Conservation (phyloP, 2,888 invertebrate species). For the Latrodectus elegans region DNA sequence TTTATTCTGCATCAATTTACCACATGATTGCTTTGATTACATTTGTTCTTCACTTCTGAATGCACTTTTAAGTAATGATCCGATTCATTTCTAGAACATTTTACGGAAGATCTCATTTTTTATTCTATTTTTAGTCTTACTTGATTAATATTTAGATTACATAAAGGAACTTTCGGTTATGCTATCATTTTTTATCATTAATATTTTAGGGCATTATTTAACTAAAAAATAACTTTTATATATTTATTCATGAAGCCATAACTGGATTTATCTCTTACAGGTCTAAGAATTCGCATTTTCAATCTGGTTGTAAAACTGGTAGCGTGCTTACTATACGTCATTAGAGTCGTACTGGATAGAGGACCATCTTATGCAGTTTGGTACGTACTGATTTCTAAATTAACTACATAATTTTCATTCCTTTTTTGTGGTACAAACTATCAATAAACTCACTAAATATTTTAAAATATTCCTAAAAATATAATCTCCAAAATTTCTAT, state of each 20-base stretch:
- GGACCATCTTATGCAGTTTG: conserved; percentile 91
- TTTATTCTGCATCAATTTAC: too few species aligned
- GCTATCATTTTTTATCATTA: neutral
- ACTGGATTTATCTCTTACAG: conserved; percentile 77
- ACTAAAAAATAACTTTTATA: neutral
- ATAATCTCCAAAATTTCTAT: too few species aligned
- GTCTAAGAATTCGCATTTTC: conserved; percentile 97
- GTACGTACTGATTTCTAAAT: conserved; percentile 79
- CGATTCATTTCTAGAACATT: too few species aligned
- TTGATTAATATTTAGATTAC: too few species aligned
- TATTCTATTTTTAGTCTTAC: too few species aligned
- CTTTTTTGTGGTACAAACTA: neutral
- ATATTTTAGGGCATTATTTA: neutral
- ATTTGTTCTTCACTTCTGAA: too few species aligned
- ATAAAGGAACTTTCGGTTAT: neutral
- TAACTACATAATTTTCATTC: neutral
- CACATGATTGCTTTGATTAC: too few species aligned
- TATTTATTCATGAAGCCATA: neutral
- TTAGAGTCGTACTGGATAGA: conserved; percentile 91
- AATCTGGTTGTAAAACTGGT: conserved; percentile 97
- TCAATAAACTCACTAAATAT: too few species aligned
- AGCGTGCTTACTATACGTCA: conserved; percentile 96
- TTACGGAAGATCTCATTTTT: too few species aligned
- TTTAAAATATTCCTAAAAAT: too few species aligned
- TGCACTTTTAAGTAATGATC: too few species aligned